Percentiles rank a stretch among this genome's conserved stretches.
Conservation (phyloP, 2,888 invertebrate species). For the Cheilosia vernalis region DNA sequence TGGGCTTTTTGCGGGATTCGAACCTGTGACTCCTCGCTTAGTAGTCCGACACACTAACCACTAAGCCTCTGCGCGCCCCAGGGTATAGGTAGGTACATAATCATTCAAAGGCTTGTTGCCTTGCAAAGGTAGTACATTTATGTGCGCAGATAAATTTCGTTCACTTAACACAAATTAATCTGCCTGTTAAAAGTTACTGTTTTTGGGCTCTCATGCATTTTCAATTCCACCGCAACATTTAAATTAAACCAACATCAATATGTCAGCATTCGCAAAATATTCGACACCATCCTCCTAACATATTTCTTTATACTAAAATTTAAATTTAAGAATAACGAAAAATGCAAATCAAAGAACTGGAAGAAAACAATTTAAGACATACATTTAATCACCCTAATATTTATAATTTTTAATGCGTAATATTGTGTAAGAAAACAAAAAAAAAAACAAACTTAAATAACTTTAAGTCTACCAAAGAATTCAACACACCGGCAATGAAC, state of each 20-base stretch:
- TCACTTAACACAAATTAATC: too few species aligned
- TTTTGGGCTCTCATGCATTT: too few species aligned
- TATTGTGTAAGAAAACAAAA: slow-evolving; percentile 69
- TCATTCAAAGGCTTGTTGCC: too few species aligned
- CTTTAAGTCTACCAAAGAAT: slow-evolving; percentile 71
- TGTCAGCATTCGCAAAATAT: neutral
- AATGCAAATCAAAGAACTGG: slow-evolving; percentile 49
- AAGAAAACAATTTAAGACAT: slow-evolving; percentile 58
- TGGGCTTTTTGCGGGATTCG: too few species aligned
- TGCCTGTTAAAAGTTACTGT: too few species aligned
- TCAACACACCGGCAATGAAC: slow-evolving; percentile 70
- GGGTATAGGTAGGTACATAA: too few species aligned
- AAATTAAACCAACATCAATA: neutral
- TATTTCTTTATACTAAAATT: slow-evolving; percentile 69
- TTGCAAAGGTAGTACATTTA: too few species aligned
- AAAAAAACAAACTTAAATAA: slow-evolving; percentile 52
- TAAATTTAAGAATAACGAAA: slow-evolving; percentile 64
- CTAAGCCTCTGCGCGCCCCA: too few species aligned
- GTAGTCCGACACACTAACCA: too few species aligned
- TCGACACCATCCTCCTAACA: slow-evolving; percentile 24
- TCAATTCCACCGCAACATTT: too few species aligned
- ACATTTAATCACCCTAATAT: slow-evolving; percentile 74
- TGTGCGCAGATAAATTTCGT: too few species aligned
- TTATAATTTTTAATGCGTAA: slow-evolving; percentile 71
- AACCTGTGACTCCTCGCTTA: too few species aligned